These are phyloP conservation scores for Calosoma granatense DNA, from an alignment of 1,140 invertebrate genomes.

Conservation along the genomic window DNA sequence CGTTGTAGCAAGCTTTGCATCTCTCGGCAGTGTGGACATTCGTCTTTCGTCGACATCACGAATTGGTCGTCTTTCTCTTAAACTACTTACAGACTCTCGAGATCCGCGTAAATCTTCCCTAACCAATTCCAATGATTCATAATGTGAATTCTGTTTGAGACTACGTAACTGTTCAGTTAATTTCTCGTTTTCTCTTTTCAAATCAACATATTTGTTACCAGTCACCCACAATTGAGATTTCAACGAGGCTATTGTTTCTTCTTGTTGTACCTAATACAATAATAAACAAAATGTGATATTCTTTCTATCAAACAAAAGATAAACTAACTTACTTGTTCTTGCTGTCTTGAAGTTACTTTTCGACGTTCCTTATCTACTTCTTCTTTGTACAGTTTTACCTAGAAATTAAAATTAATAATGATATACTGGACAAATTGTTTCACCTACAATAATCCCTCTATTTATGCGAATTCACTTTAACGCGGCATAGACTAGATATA, in stretches of 20 bases:
- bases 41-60: constrained; percentile 2
- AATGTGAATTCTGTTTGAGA: not conserved
- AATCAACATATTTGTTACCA: constrained; percentile 3
- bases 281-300: no score
- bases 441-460: no score
- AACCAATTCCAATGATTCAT: not conserved
- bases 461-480: no score
- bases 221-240: constrained; percentile 1
- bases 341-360: constrained; percentile 24
- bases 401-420: constrained; percentile 18
- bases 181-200: not conserved
- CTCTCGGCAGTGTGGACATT: constrained; percentile 11
- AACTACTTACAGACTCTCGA: not conserved
- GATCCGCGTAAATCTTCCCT: not conserved
- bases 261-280: not conserved
- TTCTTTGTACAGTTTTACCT: constrained; percentile 36
- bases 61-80: not conserved
- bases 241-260: not conserved
- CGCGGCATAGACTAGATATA: no score
- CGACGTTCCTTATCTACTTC: constrained; percentile 37
- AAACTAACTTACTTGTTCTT: constrained; percentile 16
- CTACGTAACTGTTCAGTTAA: not conserved
- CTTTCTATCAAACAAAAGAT: not conserved
- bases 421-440: not conserved
- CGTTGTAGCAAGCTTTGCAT: not conserved